These are phyloP conservation scores for Plusia festucae DNA, from an alignment of 2,888 invertebrate species.

Conservation along the genomic window DNA sequence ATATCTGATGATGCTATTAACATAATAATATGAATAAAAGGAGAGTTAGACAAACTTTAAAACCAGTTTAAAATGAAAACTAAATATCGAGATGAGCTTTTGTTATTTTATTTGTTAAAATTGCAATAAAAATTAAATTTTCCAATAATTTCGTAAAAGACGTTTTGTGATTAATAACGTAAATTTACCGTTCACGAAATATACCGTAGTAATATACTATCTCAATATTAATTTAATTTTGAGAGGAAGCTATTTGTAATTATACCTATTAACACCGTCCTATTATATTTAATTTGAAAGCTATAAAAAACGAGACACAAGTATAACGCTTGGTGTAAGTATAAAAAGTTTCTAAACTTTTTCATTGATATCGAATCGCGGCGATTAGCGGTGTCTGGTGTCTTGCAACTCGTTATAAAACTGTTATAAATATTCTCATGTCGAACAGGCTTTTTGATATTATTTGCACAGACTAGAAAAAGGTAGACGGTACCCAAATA, in stretches of 20 bases:
- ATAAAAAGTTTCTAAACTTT: conserved; percentile 35
- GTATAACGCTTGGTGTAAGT: conserved; percentile 22
- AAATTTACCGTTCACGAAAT: not conserved
- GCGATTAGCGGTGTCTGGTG: conserved; percentile 55
- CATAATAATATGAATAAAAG: no score
- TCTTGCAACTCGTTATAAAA: conserved; percentile 60
- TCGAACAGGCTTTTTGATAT: conserved; percentile 74
- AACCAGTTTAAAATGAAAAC: no score
- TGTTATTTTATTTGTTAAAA: not conserved
- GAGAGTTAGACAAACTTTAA: no score
- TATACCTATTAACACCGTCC: conserved; percentile 20
- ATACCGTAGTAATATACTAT: not conserved
- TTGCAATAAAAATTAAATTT: not conserved
- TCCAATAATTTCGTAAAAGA: not conserved
- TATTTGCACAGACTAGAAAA: conserved; percentile 40
- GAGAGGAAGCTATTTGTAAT: conserved; percentile 38
- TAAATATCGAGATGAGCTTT: no score
- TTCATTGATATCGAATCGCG: conserved; percentile 50
- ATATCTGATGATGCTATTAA: no score
- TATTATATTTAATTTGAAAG: conserved; percentile 18
- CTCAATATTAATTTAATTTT: conserved; percentile 12
- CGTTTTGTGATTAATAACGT: not conserved
- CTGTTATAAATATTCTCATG: conserved; percentile 63
- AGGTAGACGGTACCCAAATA: not conserved
- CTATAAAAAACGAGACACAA: conserved; percentile 37